phyloP scores from a whole-genome alignment of 2,113 vertebrate species.

The Pionites leucogaster region DNA sequence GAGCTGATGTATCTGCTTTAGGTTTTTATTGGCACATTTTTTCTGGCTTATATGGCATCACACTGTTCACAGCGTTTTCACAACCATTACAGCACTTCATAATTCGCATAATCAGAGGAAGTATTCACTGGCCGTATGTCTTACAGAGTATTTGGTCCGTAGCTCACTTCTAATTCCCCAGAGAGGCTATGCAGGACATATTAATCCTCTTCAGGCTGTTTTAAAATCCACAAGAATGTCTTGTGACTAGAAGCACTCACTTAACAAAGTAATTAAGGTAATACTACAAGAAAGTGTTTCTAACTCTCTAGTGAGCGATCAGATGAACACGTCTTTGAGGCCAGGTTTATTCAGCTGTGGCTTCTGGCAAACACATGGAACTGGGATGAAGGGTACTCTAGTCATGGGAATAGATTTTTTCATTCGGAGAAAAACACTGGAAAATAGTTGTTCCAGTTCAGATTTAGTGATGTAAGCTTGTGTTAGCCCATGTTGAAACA shows the following conservation, averaged over 20 bases:
- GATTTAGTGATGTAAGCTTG: neutral
- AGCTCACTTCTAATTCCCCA: conserved; percentile 19
- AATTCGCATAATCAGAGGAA: neutral
- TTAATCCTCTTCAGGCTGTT: conserved; percentile 29
- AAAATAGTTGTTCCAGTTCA: neutral
- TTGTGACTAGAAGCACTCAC: conserved; percentile 24
- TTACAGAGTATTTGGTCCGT: neutral
- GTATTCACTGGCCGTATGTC: neutral
- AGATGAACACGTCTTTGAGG: neutral
- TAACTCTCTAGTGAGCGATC: neutral
- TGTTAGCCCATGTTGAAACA: neutral
- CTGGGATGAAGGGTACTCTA: neutral
- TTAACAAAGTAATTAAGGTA: conserved; percentile 52
- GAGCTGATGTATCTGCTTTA: neutral
- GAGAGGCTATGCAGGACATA: neutral
- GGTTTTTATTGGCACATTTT: conserved; percentile 22
- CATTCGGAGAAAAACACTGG: neutral
- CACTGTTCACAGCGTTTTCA: conserved; percentile 17
- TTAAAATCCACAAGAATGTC: conserved; percentile 15
- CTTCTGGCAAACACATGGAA: neutral
- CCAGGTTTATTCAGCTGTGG: conserved; percentile 46
- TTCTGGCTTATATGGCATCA: conserved; percentile 23
- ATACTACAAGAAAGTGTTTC: neutral
- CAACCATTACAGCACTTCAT: neutral
- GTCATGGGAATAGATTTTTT: conserved; percentile 10